These are phyloP conservation scores for Dryadula phaetusa DNA, from an alignment of 2,888 invertebrate species.

Conservation along the genomic window DNA sequence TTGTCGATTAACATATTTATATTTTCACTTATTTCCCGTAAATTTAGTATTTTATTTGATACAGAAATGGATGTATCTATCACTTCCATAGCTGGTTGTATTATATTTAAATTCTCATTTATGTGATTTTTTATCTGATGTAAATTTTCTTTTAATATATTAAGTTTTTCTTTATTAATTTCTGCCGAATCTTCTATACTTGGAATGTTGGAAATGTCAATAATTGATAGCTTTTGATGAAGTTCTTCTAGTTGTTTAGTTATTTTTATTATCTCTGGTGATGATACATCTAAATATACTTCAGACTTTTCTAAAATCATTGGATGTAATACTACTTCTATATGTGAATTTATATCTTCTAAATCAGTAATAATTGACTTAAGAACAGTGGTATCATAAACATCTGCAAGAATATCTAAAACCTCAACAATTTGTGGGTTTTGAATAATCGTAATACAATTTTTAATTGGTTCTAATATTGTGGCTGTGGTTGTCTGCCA, in stretches of 20 bases:
- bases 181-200: conserved; percentile 70
- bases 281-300: conserved; percentile 53
- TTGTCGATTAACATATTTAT: conserved; percentile 58
- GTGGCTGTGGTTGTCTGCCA: conserved; percentile 56
- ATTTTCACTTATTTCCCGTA: conserved; percentile 63
- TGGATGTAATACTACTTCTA: conserved; percentile 71
- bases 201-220: conserved; percentile 72
- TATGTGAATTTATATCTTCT: conserved; percentile 61
- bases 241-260: conserved; percentile 72
- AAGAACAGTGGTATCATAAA: conserved; percentile 66
- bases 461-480: conserved; percentile 65
- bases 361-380: conserved; percentile 64
- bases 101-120: conserved; percentile 60
- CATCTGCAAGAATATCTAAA: conserved; percentile 67
- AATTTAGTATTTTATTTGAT: conserved; percentile 62
- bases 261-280: conserved; percentile 63
- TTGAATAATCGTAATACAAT: conserved; percentile 66
- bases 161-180: conserved; percentile 64
- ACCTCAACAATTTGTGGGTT: conserved; percentile 66
- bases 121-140: conserved; percentile 66
- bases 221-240: conserved; percentile 65
- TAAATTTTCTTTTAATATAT: conserved; percentile 64
- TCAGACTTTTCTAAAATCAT: conserved; percentile 64
- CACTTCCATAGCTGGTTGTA: conserved; percentile 64
- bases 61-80: conserved; percentile 66